phyloP scores from a whole-genome alignment of 2,113 vertebrate species.

The Calidris pugnax region DNA sequence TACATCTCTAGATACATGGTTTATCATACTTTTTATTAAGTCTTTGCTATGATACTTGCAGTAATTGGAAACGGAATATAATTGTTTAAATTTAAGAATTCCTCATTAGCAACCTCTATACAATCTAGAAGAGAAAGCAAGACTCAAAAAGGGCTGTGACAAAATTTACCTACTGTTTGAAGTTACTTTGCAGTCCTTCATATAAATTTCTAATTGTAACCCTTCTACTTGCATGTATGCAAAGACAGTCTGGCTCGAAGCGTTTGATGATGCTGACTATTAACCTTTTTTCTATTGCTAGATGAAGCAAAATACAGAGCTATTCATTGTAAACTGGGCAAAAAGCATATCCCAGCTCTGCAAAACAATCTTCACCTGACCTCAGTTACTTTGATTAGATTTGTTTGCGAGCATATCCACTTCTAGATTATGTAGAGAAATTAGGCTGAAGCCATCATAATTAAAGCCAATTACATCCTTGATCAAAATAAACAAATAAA shows the following conservation, averaged over 20 bases:
- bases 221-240: background rate
- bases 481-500: background rate
- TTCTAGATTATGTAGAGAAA: slow-evolving; percentile 40
- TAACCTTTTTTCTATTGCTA: background rate
- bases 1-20: background rate
- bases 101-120: slow-evolving; percentile 41
- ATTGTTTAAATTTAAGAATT: background rate
- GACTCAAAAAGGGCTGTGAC: background rate
- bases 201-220: background rate
- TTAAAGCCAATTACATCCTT: background rate
- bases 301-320: background rate
- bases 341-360: background rate
- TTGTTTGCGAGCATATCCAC: background rate
- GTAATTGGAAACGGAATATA: background rate
- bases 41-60: slow-evolving; percentile 6
- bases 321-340: background rate
- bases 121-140: slow-evolving; percentile 49
- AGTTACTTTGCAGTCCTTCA: background rate
- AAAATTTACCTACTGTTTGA: background rate
- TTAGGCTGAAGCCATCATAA: background rate
- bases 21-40: background rate
- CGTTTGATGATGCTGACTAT: background rate
- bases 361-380: background rate
- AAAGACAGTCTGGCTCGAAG: background rate
- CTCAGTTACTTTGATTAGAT: background rate